Conservation (phyloP, 1,140 invertebrate genomes). For the Drosophila nigrodunni region DNA sequence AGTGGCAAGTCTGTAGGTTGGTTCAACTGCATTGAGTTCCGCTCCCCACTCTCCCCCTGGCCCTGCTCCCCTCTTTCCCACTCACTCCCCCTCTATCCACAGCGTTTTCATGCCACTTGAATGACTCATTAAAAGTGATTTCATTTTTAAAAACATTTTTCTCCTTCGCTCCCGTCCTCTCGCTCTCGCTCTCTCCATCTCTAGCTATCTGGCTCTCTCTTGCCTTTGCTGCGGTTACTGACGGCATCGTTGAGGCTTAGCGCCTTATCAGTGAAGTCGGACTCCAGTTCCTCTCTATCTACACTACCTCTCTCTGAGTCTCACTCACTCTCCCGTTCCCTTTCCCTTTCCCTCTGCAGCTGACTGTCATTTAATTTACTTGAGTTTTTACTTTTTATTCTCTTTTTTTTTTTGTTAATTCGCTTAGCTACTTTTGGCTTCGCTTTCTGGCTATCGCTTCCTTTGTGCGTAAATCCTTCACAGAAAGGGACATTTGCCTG, state of each 20-base stretch:
- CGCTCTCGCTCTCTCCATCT: too few species aligned
- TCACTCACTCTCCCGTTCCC: conserved; percentile 1
- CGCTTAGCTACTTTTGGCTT: conserved; percentile 77
- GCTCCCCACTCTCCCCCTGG: conserved; percentile 1
- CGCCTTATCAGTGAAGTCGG: conserved; percentile 60
- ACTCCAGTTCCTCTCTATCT: conserved; percentile 19
- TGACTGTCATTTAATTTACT: conserved; percentile 76
- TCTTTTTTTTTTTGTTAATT: conserved; percentile 51
- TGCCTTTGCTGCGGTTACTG: conserved; percentile 58
- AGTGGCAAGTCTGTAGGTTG: conserved; percentile 15
- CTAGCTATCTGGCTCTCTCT: too few species aligned
- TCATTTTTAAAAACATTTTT: conserved; percentile 81
- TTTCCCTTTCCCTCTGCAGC: neutral
- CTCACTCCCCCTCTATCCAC: too few species aligned
- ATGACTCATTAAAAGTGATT: conserved; percentile 83
- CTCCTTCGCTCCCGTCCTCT: neutral
- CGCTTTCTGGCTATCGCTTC: conserved; percentile 51
- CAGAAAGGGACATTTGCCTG: conserved; percentile 64
- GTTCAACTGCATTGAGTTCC: conserved; percentile 22
- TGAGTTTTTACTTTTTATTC: conserved; percentile 69
- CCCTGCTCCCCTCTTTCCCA: conserved; percentile 14
- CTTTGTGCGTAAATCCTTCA: conserved; percentile 76
- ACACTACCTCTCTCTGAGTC: conserved; percentile 5
- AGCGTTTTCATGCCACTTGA: conserved; percentile 73
- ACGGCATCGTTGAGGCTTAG: conserved; percentile 68